These are phyloP conservation scores for Oscheius sp. DNA, from an alignment of 2,888 invertebrate species.

Conservation along the genomic window DNA sequence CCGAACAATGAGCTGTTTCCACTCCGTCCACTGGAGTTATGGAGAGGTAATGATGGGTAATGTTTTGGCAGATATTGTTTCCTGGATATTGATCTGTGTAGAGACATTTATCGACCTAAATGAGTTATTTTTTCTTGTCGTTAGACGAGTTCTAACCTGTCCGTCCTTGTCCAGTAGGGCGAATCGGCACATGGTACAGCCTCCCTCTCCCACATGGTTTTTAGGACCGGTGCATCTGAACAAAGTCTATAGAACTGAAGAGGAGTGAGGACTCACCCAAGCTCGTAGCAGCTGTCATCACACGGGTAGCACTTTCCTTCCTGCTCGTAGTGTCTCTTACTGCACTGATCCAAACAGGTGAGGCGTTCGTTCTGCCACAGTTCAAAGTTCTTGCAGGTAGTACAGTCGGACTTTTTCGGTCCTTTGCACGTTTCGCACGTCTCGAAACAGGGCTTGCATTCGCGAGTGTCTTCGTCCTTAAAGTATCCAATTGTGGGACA, in stretches of 20 bases:
- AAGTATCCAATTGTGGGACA: constrained; percentile 27
- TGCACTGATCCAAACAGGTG: constrained; percentile 22
- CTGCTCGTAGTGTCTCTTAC: constrained; percentile 13
- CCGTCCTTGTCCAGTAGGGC: constrained; percentile 83
- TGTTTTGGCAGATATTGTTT: constrained; percentile 43
- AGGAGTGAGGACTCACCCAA: constrained; percentile 21
- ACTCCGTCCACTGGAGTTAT: constrained; percentile 37
- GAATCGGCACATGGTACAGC: constrained; percentile 90
- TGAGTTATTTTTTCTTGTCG: not conserved
- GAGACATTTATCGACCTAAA: constrained; percentile 28
- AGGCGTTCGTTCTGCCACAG: constrained; percentile 2
- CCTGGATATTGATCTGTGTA: not conserved
- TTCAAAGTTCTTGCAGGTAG: constrained; percentile 9
- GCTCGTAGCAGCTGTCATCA: constrained; percentile 40
- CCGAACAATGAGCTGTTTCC: constrained; percentile 49
- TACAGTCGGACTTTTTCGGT: constrained; percentile 27
- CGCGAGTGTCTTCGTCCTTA: constrained; percentile 5
- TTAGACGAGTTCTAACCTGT: not conserved
- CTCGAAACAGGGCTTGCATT: constrained; percentile 26
- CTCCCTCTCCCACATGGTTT: constrained; percentile 85
- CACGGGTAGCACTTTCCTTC: constrained; percentile 35
- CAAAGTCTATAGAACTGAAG: not conserved
- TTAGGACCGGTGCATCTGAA: constrained; percentile 88
- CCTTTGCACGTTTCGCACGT: constrained; percentile 23
- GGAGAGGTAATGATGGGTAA: constrained; percentile 44